Conservation (phyloP, 2,113 vertebrate species). For the Toxotes chatareus region DNA sequence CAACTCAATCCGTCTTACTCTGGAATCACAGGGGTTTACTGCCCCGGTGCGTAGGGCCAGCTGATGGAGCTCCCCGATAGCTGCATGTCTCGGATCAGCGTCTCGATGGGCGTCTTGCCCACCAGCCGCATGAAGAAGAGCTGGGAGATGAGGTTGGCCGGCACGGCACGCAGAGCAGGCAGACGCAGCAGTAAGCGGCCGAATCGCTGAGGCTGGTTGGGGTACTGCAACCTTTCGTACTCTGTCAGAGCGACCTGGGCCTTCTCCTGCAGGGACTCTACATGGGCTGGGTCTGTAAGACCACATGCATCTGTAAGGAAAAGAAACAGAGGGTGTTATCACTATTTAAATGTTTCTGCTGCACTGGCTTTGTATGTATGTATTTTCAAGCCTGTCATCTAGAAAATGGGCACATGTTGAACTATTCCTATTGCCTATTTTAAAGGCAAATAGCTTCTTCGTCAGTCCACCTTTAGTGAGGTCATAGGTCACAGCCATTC, state of each 20-base stretch:
- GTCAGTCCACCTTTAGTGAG: not conserved
- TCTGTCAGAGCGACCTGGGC: constrained; percentile 94
- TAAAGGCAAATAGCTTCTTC: not conserved
- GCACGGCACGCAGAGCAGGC: constrained; percentile 92
- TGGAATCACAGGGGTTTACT: constrained; percentile 73
- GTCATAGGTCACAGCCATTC: constrained; percentile 31
- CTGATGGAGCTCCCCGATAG: constrained; percentile 96
- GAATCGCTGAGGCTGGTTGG: constrained; percentile 93
- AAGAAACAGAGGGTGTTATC: not conserved
- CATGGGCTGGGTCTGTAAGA: constrained; percentile 90
- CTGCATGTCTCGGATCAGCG: constrained; percentile 98
- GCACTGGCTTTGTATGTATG: not conserved
- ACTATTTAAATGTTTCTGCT: not conserved
- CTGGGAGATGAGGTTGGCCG: constrained; percentile 95
- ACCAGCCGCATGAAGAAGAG: constrained; percentile 99
- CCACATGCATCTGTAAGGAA: constrained; percentile 90
- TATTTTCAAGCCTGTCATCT: too few species aligned
- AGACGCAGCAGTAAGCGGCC: constrained; percentile 93
- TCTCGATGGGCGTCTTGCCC: constrained; percentile 97
- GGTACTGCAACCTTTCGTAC: constrained; percentile 93
- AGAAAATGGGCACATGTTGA: not conserved
- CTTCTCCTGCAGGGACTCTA: constrained; percentile 96
- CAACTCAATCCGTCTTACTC: constrained; percentile 49
- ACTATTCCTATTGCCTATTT: not conserved
- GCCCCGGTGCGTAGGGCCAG: constrained; percentile 93